Evolutionary conservation across 2,888 invertebrate species (phyloP), one percentile per base, ranked within the genome.

Genomic region (Xestia ashworthii): DNA sequence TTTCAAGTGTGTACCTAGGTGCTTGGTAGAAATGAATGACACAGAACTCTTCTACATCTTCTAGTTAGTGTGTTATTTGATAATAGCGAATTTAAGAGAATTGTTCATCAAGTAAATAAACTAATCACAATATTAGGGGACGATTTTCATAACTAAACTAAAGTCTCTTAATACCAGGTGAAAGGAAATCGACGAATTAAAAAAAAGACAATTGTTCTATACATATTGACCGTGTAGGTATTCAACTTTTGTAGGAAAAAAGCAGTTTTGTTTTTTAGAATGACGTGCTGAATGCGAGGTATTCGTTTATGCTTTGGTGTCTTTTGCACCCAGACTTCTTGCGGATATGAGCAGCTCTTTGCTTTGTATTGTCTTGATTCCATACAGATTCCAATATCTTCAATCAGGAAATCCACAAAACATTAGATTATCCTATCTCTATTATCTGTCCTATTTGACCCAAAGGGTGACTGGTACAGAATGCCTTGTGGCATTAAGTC

Each of bases 31-130:
- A 32, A 60, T 4, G 32, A 32, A 38, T 14, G 65, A 65, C 22
- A 9, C 22, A 38, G 12, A 64, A 41, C 41, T 64, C 16, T 8
- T 60, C 25, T 14, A n/a, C 11, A 22, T 53, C 5, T 16, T 48
- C 19, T 50, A 55, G 55, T 55, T 55, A 12, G 11, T 55, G 55
- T 12, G n/a, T n/a, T 55, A 55, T 78, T 71, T 44, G 8, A 44
- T 25, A 25, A 14, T 1, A 66, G 11, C 2, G 9, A 50, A 32
- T 32, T 32, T 11, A 1, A 44, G 14, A 11, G 1, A 53, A 3
- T 32, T 14, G 6, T 32, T 71, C n/a, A 9, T 9, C 4, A 60
- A 60, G 19, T 32, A 9, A 58, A 19, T 19, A 25, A 58, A 6
- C 4, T 32, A 32, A 8, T 38, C 19, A 60, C 32, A 19, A 32